Evolutionary conservation across 2,113 vertebrate species (phyloP).

Genomic region (Upupa epops): DNA sequence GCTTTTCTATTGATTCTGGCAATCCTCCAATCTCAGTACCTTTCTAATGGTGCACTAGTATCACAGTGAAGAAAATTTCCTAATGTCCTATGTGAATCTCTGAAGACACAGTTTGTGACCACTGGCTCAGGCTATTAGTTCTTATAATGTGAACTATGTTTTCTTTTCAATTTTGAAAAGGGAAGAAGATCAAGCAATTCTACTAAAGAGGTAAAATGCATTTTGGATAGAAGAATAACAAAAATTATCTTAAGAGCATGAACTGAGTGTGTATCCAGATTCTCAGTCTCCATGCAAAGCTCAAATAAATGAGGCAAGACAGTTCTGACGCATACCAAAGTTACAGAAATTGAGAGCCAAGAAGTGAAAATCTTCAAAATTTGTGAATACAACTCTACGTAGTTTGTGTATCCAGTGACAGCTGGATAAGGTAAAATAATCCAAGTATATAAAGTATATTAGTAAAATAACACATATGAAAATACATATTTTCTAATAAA

Average conservation of each 20-base stretch:
- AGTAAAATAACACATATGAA: background rate
- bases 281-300: background rate
- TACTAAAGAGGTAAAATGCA: background rate
- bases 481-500: background rate
- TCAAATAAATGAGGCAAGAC: background rate
- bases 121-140: background rate
- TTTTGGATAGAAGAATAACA: background rate
- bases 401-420: background rate
- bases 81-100: background rate
- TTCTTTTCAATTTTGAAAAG: constrained; percentile 14
- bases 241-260: background rate
- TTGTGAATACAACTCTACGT: background rate
- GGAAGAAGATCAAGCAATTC: constrained; percentile 4
- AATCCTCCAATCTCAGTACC: background rate
- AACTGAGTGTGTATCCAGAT: background rate
- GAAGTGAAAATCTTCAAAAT: background rate
- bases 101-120: background rate
- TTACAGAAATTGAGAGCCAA: background rate
- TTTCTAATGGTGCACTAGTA: background rate
- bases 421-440: background rate
- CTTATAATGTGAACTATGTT: constrained; percentile 11
- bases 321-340: background rate
- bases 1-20: background rate
- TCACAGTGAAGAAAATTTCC: background rate
- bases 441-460: background rate